Conservation (phyloP, 2,888 invertebrate genomes). For the Zygothrica quintamaculata region DNA sequence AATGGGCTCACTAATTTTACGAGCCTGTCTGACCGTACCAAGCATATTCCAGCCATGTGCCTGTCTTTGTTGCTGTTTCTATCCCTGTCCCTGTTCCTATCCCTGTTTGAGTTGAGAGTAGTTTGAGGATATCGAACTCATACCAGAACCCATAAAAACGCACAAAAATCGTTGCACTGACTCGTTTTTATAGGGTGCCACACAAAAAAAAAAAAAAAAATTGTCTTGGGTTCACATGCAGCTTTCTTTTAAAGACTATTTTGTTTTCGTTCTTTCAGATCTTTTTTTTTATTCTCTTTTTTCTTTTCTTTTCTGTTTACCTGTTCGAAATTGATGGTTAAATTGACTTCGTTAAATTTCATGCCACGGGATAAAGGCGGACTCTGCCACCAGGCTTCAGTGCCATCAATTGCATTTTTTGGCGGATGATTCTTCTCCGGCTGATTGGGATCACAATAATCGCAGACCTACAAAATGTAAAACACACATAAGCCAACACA, state of each 20-base stretch:
- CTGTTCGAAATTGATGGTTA: conserved; percentile 98
- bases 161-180: conserved; percentile 56
- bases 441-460: conserved; percentile 92
- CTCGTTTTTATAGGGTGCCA: conserved; percentile 18
- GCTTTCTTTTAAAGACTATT: conserved; percentile 41
- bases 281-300: neutral
- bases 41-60: conserved; percentile 25
- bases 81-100: conserved; percentile 3
- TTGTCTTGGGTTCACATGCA: conserved; percentile 34
- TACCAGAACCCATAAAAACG: conserved; percentile 46
- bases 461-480: conserved; percentile 91
- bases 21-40: conserved; percentile 46
- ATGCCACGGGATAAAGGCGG: conserved; percentile 98
- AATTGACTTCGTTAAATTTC: conserved; percentile 98
- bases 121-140: conserved; percentile 31
- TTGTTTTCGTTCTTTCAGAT: conserved; percentile 2
- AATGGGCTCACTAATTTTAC: conserved; percentile 58
- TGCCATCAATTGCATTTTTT: conserved; percentile 97
- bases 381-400: conserved; percentile 99
- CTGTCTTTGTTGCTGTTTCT: too few species aligned
- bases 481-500: conserved; percentile 39
- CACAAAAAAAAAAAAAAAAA: too few species aligned
- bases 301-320: conserved; percentile 85
- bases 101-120: conserved; percentile 27
- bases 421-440: conserved; percentile 94